Conservation (phyloP, 2,113 vertebrate genomes). For the Melanostigma gelatinosum region DNA sequence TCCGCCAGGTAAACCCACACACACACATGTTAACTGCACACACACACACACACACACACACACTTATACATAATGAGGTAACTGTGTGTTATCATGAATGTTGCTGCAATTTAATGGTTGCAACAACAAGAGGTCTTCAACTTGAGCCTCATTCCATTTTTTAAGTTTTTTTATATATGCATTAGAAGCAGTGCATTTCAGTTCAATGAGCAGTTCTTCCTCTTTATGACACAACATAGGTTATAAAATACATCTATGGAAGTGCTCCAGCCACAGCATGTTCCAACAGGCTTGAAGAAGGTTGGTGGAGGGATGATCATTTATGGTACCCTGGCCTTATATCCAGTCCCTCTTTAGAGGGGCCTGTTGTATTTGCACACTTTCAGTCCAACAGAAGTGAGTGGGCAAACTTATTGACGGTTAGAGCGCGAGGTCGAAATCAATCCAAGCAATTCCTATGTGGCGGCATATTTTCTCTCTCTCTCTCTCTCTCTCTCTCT, state of each 20-base stretch:
- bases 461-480: background rate
- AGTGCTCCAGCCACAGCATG: background rate
- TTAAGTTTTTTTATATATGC: background rate
- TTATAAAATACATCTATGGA: background rate
- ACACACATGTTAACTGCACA: background rate
- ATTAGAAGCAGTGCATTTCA: background rate
- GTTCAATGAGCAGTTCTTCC: background rate
- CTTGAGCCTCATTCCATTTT: background rate
- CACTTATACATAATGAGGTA: background rate
- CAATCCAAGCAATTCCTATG: background rate
- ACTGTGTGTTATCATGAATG: background rate
- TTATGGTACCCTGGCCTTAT: background rate
- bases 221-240: background rate
- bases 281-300: background rate
- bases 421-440: background rate
- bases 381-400: background rate
- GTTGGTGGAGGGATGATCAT: background rate
- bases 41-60: background rate
- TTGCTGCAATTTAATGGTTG: background rate
- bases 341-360: background rate
- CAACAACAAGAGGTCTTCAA: background rate
- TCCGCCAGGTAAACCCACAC: conserved; percentile 56
- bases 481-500: background rate
- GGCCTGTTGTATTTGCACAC: background rate
- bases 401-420: background rate